Evolutionary conservation across 2,113 vertebrate genomes (phyloP), one percentile per base, ranked within the genome.

Genomic region (Megaceryle maxima): DNA sequence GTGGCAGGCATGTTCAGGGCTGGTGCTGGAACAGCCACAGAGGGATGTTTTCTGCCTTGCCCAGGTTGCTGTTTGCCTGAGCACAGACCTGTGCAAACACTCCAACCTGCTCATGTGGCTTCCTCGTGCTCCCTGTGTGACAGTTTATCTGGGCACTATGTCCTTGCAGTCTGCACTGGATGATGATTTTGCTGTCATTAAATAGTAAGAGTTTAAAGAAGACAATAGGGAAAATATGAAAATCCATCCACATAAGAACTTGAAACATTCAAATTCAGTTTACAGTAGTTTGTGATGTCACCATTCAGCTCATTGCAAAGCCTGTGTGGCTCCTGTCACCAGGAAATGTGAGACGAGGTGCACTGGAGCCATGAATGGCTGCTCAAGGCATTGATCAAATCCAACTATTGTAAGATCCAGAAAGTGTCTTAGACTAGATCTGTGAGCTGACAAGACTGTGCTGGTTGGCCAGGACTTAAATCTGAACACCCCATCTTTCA

Each of bases 81-180:
- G 66, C 8, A 59, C 72, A 48, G 89, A 26, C 6, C 80, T 73
- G 80, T 80, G 53, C 80, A 86, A 90, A 83, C 88, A 90, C 50
- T n/a, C 19, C 0, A 5, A 2, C 13, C 73, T 57, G 78, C 74
- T 70, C 91, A 64, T 51, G 2, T 1, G 3, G 21, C 55, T 37
- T 12, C 77, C 74, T 31, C 25, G 2, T 95, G 89, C 64, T 90
- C 53, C 53, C 53, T 33, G 56, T 0, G 0, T 85, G 88, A 66
- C 11, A 0, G 1, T 33, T 70, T 17, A 10, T 9, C 53, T 8
- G 51, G 60, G 48, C 11, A 4, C n/a, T 0, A 0, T 1, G 20
- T 67, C 57, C 67, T 5, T 35, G 37, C 14, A 12, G 44, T 19
- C 55, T 83, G 35, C 3, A 0, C 39, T 9, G 48, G 20, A 2